Conservation (phyloP, 1,140 invertebrate genomes). For the Drosophila elegans region DNA sequence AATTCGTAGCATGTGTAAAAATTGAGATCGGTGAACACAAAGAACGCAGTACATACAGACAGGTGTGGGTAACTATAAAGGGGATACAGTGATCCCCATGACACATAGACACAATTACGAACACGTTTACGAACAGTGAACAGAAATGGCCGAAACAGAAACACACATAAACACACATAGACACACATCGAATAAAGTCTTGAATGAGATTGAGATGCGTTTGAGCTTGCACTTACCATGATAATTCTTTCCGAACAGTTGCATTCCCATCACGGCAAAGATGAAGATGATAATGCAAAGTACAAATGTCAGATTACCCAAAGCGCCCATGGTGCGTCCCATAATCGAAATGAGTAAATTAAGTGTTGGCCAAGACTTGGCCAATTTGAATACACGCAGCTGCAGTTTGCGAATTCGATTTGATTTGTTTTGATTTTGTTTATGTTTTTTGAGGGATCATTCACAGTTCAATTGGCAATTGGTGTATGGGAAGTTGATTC, state of each 20-base stretch:
- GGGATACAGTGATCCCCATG: not conserved
- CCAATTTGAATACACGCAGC: constrained; percentile 98
- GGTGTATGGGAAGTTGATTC: constrained; percentile 20
- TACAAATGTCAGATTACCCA: constrained; percentile 98
- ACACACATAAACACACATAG: constrained; percentile 17
- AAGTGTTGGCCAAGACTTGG: constrained; percentile 98
- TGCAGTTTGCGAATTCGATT: constrained; percentile 85
- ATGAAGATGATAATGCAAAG: constrained; percentile 99
- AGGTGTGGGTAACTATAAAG: not conserved
- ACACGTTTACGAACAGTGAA: constrained; percentile 8
- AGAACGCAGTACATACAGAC: constrained; percentile 20
- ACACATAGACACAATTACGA: constrained; percentile 3
- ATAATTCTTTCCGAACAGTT: constrained; percentile 97
- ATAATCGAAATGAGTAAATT: constrained; percentile 99
- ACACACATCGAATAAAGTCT: constrained; percentile 43
- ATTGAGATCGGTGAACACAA: constrained; percentile 3
- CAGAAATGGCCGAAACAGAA: constrained; percentile 19
- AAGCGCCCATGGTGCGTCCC: constrained; percentile 97
- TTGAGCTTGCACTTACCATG: constrained; percentile 87
- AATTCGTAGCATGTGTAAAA: not conserved
- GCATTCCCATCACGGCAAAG: constrained; percentile 99
- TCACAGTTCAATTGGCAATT: constrained; percentile 40
- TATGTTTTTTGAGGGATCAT: constrained; percentile 29
- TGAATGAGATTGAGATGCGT: not conserved
- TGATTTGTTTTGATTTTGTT: constrained; percentile 22